phyloP scores from a whole-genome alignment of 2,888 invertebrate genomes.

The Latrodectus elegans region DNA sequence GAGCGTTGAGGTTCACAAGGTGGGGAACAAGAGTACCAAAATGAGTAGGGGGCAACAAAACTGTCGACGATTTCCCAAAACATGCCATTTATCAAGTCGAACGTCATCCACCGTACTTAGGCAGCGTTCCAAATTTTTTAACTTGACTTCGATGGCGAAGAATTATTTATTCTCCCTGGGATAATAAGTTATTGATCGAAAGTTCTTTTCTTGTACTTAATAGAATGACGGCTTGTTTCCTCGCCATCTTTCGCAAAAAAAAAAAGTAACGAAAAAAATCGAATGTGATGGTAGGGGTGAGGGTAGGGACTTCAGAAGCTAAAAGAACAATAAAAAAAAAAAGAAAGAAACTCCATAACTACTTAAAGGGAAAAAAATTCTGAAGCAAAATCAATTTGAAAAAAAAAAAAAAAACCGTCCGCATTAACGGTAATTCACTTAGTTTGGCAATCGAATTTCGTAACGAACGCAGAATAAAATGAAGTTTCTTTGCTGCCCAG shows the following conservation, averaged over 20 bases:
- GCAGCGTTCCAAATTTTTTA: slow-evolving; percentile 14
- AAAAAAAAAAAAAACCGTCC: slow-evolving; percentile 48
- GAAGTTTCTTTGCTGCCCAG: slow-evolving; percentile 49
- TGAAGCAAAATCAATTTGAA: slow-evolving; percentile 9
- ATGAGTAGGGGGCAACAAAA: neutral
- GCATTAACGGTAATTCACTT: slow-evolving; percentile 69
- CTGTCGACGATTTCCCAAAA: neutral
- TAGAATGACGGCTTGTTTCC: slow-evolving; percentile 61
- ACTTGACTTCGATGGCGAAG: slow-evolving; percentile 49
- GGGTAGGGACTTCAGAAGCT: slow-evolving; percentile 9
- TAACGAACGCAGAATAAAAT: slow-evolving; percentile 63
- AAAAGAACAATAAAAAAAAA: slow-evolving; percentile 3
- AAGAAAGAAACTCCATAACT: slow-evolving; percentile 51
- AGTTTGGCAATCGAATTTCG: slow-evolving; percentile 62
- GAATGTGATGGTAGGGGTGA: neutral
- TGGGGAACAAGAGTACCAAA: too few relatives aligned
- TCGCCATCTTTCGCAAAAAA: slow-evolving; percentile 19
- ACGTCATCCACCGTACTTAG: slow-evolving; percentile 22
- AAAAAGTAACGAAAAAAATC: slow-evolving; percentile 15
- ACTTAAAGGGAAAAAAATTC: slow-evolving; percentile 30
- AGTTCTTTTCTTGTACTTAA: slow-evolving; percentile 35
- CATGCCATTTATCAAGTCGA: slow-evolving; percentile 39
- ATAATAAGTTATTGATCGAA: slow-evolving; percentile 67
- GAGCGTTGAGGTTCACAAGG: too few relatives aligned
- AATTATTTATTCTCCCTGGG: slow-evolving; percentile 63